Base-by-base conservation (phyloP, 2,888 invertebrate genomes). In the Scaptomyza reducta region DNA sequence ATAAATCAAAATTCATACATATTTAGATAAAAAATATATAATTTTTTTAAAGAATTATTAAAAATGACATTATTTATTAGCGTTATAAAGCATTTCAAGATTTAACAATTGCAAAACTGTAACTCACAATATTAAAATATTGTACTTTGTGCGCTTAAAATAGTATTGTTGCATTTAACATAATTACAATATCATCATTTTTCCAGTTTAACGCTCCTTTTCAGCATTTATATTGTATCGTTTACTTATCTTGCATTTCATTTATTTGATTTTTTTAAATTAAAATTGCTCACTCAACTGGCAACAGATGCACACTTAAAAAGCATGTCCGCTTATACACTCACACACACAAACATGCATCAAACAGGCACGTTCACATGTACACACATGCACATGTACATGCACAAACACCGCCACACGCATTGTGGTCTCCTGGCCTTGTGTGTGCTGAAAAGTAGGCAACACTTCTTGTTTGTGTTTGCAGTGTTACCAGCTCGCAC, bases 201-300 rank as follows among this genome's bases (percentile, higher is more conserved):
- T 60, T n/a, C 13, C 13, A 27, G 22, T 18, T 44, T 51, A 13
- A 41, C 16, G 33, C 41, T 18, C 6, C 31, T 45, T 9, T 33
- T 42, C 11, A 62, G 9, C 10, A 46, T 22, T 22, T 31, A 35
- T 42, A 29, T 49, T 25, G 16, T 14, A 10, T 56, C 11, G 31
- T 13, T 38, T 38, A 25, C 4, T 49, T 25, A 61, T 25, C 41
- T 16, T 55, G 60, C 55, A 74, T 44, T 50, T 70, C 55, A 71
- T 16, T 44, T 47, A 29, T 50, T 51, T 18, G 54, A 73, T 77
- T 41, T 70, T 63, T 84, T 84, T 81, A 69, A 81, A 81, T 87
- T 81, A 85, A 81, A 81, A 85, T 70, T 69, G 69, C 61, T 56
- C 66, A 69, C 51, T 65, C 71, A 74, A 87, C 84, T 80, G 84